phyloP scores from a whole-genome alignment of 2,113 vertebrate genomes.

The Cebus imitator region DNA sequence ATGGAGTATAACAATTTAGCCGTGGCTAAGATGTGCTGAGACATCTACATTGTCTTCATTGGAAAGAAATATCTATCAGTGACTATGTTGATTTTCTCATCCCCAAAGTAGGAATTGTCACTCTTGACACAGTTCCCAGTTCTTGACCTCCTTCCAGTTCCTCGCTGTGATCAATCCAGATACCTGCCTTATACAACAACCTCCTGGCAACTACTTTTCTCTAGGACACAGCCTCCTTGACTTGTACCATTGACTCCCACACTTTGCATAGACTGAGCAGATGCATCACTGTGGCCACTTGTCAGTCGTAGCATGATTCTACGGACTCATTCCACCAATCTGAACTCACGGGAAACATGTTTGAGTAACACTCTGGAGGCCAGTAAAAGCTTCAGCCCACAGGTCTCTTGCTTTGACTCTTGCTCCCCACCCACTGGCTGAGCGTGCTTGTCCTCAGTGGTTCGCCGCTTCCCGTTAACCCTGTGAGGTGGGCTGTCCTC shows the following conservation, averaged over 20 bases:
- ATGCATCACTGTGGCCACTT: not conserved
- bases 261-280: no score
- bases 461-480: no score
- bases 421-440: not conserved
- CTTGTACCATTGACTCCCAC: not conserved
- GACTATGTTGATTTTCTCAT: not conserved
- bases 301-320: not conserved
- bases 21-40: not conserved
- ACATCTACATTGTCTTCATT: not conserved
- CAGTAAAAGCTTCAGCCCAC: not conserved
- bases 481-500: accelerated
- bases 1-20: not conserved
- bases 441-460: accelerated
- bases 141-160: not conserved
- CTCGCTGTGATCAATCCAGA: not conserved
- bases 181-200: not conserved
- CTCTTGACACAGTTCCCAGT: not conserved
- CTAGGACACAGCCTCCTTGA: not conserved
- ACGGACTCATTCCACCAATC: not conserved
- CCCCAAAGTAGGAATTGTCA: not conserved
- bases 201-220: not conserved
- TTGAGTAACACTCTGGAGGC: accelerated
- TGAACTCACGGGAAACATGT: not conserved
- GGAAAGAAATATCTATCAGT: not conserved
- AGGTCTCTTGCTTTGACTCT: not conserved